Evolutionary conservation across 1,140 invertebrate species (phyloP).

Genomic region (Anastrepha obliqua): DNA sequence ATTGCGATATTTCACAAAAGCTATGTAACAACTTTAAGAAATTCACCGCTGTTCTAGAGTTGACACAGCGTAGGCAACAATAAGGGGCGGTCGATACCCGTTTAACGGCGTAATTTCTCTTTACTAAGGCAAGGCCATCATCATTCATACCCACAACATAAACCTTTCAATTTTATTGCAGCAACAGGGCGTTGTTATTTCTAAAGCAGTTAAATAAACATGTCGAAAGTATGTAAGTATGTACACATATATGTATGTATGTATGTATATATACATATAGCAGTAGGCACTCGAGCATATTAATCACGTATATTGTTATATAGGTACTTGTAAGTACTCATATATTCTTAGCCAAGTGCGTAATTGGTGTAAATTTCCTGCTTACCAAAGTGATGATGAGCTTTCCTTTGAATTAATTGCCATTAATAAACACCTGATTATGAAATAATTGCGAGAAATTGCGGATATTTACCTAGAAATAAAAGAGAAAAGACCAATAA

Average conservation of each 20-base stretch:
- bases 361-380: constrained; percentile 44
- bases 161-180: constrained; percentile 24
- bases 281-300: background rate
- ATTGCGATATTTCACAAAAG: constrained; percentile 40
- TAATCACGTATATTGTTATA: background rate
- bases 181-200: constrained; percentile 11
- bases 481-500: background rate
- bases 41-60: background rate
- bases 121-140: background rate
- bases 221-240: background rate
- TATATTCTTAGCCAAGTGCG: background rate
- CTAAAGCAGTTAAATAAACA: constrained; percentile 1
- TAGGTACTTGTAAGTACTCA: background rate
- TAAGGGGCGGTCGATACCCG: background rate
- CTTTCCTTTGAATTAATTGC: constrained; percentile 18
- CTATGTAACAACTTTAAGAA: background rate
- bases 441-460: background rate
- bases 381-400: constrained; percentile 34
- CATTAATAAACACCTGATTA: constrained; percentile 43
- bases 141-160: constrained; percentile 16
- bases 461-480: constrained; percentile 25
- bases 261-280: background rate
- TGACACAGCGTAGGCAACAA: background rate
- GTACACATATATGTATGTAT: background rate
- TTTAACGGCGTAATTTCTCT: background rate